Evolutionary conservation across 1,140 invertebrate species (phyloP), one percentile per base, ranked within the genome.

Genomic region (Drosophila baimaii): DNA sequence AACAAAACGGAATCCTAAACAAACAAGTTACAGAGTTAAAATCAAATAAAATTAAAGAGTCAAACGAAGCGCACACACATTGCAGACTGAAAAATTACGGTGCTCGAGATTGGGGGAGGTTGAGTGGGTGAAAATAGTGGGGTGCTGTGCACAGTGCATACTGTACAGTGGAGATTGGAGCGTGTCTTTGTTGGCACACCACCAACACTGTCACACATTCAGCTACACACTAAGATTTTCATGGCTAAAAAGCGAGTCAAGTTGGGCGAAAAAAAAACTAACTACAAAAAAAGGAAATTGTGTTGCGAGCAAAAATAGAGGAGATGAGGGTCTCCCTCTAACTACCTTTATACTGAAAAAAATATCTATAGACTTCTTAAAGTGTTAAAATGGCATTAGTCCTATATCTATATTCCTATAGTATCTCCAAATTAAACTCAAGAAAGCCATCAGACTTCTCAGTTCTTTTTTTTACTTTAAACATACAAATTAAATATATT

Each of bases 1-100:
- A 37, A 41, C n/a, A 55, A 57, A 55, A 57, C 35, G 19, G 39
- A 54, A 78, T 78, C 76, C 76, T 78, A 77, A 77, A 78, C 66
- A 78, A 78, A 78, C 77, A 79, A 79, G 59, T 46, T 49, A 33
- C 76, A 65, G 49, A 72, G 75, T 52, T 52, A 78, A 79, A 79
- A 78, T 78, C 75, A 79, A 79, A 79, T 78, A 79, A 79, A 79
- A 78, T 79, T 78, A 71, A 78, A 78, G 68, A 79, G 65, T 79
- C 66, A 72, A 79, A 61, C 76, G 76, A 64, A 79, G 59, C 66
- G 66, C 51, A 76, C 49, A 64, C 65, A 73, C 72, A 46, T 31
- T 71, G 51, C 25, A 52, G 51, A 31, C 44, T 37, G 29, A 54
- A 62, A 55, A 33, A 56, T 27, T 25, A 37, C 8, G 19, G 59